Evolutionary conservation across 2,113 vertebrate genomes (phyloP).

Genomic region (Propithecus coquereli): DNA sequence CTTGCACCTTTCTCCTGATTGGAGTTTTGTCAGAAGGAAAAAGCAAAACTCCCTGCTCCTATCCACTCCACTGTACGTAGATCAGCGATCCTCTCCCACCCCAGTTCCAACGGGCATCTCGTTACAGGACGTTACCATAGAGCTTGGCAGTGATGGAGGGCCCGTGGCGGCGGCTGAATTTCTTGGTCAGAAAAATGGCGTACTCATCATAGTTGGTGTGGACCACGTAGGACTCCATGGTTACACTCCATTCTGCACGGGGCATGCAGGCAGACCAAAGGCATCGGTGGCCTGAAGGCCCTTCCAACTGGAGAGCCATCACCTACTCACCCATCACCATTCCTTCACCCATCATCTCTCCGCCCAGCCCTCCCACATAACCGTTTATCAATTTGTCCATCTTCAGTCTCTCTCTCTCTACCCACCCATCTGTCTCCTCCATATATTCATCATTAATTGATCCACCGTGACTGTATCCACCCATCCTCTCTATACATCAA

Average conservation of each 20-base stretch:
- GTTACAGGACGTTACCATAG: slow-evolving; percentile 82
- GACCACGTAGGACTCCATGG: slow-evolving; percentile 87
- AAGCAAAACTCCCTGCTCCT: neutral
- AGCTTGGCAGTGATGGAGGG: slow-evolving; percentile 84
- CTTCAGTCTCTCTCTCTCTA: neutral
- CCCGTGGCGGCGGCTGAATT: slow-evolving; percentile 75
- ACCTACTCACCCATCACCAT: neutral
- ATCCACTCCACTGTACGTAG: neutral
- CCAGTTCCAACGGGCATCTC: fast-evolving
- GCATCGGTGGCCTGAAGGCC: neutral
- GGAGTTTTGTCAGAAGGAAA: neutral
- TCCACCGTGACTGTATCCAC: neutral
- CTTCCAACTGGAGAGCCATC: neutral
- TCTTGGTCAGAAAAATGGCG: slow-evolving; percentile 86
- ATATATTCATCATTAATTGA: neutral
- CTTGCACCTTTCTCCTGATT: neutral
- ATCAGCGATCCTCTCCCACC: neutral
- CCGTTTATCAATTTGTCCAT: neutral
- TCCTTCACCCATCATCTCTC: neutral
- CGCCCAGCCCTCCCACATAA: fast-evolving
- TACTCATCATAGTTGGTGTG: slow-evolving; percentile 94
- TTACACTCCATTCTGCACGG: slow-evolving; percentile 82
- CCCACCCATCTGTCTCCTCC: neutral
- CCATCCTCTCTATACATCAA: neutral
- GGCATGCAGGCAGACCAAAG: neutral